Conservation (phyloP, 1,140 invertebrate genomes). For the Schlechtendalia chinensis region DNA sequence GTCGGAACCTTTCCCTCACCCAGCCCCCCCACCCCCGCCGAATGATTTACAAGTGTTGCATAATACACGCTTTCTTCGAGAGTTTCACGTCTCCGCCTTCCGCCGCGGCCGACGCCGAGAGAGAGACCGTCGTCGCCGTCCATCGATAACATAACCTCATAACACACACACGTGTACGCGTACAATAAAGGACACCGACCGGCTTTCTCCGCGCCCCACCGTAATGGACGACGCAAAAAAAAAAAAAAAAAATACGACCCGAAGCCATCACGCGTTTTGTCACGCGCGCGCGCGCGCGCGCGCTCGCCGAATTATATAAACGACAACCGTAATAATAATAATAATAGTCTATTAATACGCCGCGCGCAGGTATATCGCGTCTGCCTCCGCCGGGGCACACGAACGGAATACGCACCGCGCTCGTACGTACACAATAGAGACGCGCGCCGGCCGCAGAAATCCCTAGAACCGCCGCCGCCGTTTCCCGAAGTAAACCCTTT, state of each 20-base stretch:
- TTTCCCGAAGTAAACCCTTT: neutral
- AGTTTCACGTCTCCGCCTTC: neutral
- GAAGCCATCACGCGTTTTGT: neutral
- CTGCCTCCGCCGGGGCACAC: no score
- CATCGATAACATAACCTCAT: neutral
- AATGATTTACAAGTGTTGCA: slow-evolving; percentile 49
- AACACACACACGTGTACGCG: neutral
- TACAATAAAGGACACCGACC: neutral
- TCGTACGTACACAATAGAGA: no score
- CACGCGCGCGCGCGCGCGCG: no score
- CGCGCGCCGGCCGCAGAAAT: neutral
- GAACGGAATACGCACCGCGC: no score
- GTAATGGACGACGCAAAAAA: neutral
- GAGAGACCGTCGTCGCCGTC: neutral
- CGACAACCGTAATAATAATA: no score
- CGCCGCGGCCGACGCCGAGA: no score
- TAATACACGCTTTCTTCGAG: slow-evolving; percentile 23
- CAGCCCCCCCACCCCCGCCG: no score
- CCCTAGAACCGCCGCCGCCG: neutral
- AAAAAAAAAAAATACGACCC: no score
- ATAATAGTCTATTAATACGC: no score
- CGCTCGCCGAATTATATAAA: neutral
- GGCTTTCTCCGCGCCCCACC: slow-evolving; percentile 14
- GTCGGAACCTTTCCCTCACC: slow-evolving; percentile 12
- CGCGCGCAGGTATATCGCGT: no score